Base-by-base conservation (phyloP, 2,113 vertebrate species). In the Miniopterus natalensis region DNA sequence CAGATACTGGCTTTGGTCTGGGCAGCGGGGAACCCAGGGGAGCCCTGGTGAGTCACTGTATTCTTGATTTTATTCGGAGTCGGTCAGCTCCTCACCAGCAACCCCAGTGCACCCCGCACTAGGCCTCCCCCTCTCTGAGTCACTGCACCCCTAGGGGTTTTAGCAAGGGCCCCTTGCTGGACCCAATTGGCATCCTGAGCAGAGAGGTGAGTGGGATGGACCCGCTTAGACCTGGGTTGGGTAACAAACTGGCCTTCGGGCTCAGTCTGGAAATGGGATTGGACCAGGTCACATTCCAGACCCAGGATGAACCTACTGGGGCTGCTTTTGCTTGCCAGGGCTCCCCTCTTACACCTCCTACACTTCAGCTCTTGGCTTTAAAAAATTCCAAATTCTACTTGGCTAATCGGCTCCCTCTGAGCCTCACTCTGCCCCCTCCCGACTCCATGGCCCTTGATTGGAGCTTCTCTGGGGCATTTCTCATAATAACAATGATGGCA, bases 1-100 rank as follows among this genome's bases (percentile, higher is more conserved):
- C 96, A 95, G 96, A 94, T 92, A 78, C 6, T 0, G 13, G 45
- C n/a, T 66, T 74, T 10, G 83, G 84, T 74, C 31, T n/a, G 83
- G 94, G 91, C 63, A 70, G 49, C 0, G 2, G 94, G 86, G 85
- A 92, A 31, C 36, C 84, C 68, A 14, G 86, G 93, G 90, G 61
- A 90, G 77, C 29, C 95, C 92, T 45, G 77, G 68, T 85, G 88
- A 92, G 85, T 92, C 96, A 96, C 51, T 0, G 8, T 11, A 47
- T 8, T 53, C 49, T 27, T 10, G 3, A 77, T 13, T 74, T 71
- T 65, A 29, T 74, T 15, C 2, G 25, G 88, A 94, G 90, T 92
- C 91, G 88, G 77, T 90, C 88, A 86, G 88, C 21, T 77, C 47
- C 74, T n/a, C 47, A 11, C 4, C 17, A 1, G 12, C 31, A n/a